A percentile compares a stretch with the other conserved stretches of the same genome.
Conservation (phyloP, 2,888 invertebrate species). For the Imbricaverruca yamaguchii region DNA sequence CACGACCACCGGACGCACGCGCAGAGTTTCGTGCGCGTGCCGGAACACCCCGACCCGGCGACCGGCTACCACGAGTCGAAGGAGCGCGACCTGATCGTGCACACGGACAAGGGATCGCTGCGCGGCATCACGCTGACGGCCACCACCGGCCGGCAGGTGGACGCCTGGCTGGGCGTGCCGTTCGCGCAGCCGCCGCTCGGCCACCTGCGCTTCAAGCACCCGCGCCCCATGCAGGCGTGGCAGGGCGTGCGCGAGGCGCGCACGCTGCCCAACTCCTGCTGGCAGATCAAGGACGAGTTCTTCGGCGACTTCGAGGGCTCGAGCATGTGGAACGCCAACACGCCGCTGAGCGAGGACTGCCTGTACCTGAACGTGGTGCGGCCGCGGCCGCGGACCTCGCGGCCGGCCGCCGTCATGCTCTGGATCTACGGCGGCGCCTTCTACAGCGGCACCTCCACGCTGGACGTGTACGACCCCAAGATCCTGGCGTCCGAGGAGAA, state of each 20-base stretch:
- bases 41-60: not conserved
- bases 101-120: slow-evolving; percentile 64
- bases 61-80: not conserved
- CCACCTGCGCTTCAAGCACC: slow-evolving; percentile 70
- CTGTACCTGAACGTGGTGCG: slow-evolving; percentile 87
- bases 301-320: slow-evolving; percentile 76
- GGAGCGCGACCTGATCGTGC: slow-evolving; percentile 51
- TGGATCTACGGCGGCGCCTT: slow-evolving; percentile 95
- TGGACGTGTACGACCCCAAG: slow-evolving; percentile 89
- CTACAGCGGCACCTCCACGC: slow-evolving; percentile 81
- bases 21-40: not conserved
- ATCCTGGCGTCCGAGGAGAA: slow-evolving; percentile 81
- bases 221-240: slow-evolving; percentile 74
- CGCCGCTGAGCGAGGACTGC: slow-evolving; percentile 85
- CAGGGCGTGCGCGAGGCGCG: slow-evolving; percentile 67
- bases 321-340: slow-evolving; percentile 94
- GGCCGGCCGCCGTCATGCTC: slow-evolving; percentile 72
- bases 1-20: not conserved
- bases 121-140: slow-evolving; percentile 65
- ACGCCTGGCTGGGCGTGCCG: slow-evolving; percentile 58
- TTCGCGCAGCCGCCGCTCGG: slow-evolving; percentile 48
- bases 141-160: slow-evolving; percentile 62
- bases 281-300: slow-evolving; percentile 80
- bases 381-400: slow-evolving; percentile 49
- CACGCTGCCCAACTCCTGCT: slow-evolving; percentile 78